These are phyloP conservation scores for Seriola rivoliana DNA, from an alignment of 2,113 vertebrate species.

Conservation along the genomic window DNA sequence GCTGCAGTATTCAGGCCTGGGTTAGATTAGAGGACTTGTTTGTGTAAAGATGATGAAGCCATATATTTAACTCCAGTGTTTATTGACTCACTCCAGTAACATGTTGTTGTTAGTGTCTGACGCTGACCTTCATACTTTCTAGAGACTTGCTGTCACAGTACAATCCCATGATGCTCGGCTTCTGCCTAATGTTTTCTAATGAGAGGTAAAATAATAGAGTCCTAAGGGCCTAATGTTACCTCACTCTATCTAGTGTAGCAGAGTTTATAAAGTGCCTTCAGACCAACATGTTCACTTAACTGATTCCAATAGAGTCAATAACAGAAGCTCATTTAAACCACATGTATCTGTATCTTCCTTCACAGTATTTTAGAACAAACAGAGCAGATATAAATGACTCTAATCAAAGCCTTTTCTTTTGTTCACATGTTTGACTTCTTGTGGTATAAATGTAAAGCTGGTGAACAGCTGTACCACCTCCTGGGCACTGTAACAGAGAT, in stretches of 20 bases:
- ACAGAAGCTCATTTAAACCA: constrained; percentile 64
- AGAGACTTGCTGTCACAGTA: constrained; percentile 20
- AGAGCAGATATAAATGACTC: constrained; percentile 25
- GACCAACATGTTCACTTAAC: constrained; percentile 5
- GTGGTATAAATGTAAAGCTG: constrained; percentile 22
- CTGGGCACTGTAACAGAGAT: constrained; percentile 62
- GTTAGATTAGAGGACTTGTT: constrained; percentile 54
- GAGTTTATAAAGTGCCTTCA: constrained; percentile 65
- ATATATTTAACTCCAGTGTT: constrained; percentile 77
- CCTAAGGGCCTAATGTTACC: neutral
- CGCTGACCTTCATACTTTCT: neutral
- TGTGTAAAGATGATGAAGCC: constrained; percentile 76
- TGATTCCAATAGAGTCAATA: constrained; percentile 56
- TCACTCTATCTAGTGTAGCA: constrained; percentile 30
- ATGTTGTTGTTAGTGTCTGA: constrained; percentile 12
- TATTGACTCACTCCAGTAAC: constrained; percentile 37
- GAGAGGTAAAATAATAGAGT: neutral
- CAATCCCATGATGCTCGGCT: neutral
- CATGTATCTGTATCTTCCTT: constrained; percentile 18
- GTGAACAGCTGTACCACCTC: constrained; percentile 34
- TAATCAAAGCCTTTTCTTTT: constrained; percentile 25
- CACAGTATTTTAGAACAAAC: constrained; percentile 21
- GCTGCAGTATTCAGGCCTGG: constrained; percentile 43
- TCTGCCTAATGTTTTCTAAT: constrained; percentile 7
- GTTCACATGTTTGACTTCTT: constrained; percentile 43